A percentile compares a stretch with the other conserved stretches of the same genome.
Conservation (phyloP, 2,113 vertebrate species). For the Seriola rivoliana region DNA sequence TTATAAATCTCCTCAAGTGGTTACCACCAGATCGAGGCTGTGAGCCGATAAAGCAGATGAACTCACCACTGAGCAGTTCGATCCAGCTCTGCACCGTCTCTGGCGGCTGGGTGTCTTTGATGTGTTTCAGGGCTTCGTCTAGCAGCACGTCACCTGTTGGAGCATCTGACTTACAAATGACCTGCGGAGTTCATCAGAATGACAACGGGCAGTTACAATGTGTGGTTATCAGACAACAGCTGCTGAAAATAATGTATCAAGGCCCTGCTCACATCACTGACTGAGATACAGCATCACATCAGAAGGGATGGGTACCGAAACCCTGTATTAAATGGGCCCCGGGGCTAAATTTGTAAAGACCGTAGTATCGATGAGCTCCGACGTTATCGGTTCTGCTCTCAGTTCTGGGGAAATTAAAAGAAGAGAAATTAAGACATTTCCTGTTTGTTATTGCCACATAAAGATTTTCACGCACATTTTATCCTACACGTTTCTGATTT, state of each 20-base stretch:
- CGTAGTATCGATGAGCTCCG: no score
- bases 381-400: no score
- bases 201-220: neutral
- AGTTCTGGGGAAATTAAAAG: no score
- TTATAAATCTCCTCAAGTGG: neutral
- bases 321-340: no score
- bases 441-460: no score
- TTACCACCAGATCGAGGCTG: neutral
- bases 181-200: constrained; percentile 79
- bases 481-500: no score
- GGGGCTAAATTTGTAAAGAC: no score
- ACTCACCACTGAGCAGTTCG: constrained; percentile 96
- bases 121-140: constrained; percentile 96
- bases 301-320: neutral
- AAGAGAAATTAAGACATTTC: no score
- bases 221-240: neutral
- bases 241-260: neutral
- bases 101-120: constrained; percentile 96
- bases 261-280: neutral
- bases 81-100: constrained; percentile 99
- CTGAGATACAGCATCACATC: neutral
- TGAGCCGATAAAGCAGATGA: neutral
- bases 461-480: no score
- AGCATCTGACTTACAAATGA: constrained; percentile 96
- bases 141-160: constrained; percentile 96